phyloP scores from a whole-genome alignment of 2,797 vertebrate species.

The Acipenser oxyrinchus region DNA sequence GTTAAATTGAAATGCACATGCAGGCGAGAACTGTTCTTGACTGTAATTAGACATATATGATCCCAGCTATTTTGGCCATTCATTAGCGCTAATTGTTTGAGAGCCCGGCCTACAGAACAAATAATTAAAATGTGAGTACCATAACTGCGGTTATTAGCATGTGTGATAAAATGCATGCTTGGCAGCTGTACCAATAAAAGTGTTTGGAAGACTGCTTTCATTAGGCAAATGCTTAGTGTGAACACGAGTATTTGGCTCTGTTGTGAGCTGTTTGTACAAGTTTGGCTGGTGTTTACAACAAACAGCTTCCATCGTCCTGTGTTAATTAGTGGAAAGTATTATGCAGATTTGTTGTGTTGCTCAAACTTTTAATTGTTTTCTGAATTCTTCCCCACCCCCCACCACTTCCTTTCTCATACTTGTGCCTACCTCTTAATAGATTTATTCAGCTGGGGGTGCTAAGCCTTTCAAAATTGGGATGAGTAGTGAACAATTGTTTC shows the following conservation, averaged over 20 bases:
- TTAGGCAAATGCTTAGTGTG: constrained; percentile 38
- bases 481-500: constrained; percentile 31
- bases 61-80: constrained; percentile 71
- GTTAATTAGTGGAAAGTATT: constrained; percentile 59
- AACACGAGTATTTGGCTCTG: constrained; percentile 30
- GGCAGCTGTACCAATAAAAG: constrained; percentile 51
- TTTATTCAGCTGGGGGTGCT: constrained; percentile 44
- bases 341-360: constrained; percentile 48
- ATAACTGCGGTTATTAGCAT: constrained; percentile 65
- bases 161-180: constrained; percentile 54
- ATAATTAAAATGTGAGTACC: constrained; percentile 68
- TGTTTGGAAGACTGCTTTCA: constrained; percentile 44
- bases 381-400: constrained; percentile 22
- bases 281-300: constrained; percentile 59
- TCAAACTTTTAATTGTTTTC: constrained; percentile 38
- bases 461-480: constrained; percentile 47
- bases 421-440: constrained; percentile 36
- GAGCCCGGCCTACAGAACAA: constrained; percentile 66
- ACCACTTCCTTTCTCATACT: constrained; percentile 36
- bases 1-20: constrained; percentile 69
- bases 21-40: constrained; percentile 58
- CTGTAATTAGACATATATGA: constrained; percentile 81
- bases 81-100: constrained; percentile 78
- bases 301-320: constrained; percentile 57
- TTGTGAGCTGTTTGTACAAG: constrained; percentile 52